Conservation (phyloP, 2,797 vertebrate genomes). For the Pterois miles region DNA sequence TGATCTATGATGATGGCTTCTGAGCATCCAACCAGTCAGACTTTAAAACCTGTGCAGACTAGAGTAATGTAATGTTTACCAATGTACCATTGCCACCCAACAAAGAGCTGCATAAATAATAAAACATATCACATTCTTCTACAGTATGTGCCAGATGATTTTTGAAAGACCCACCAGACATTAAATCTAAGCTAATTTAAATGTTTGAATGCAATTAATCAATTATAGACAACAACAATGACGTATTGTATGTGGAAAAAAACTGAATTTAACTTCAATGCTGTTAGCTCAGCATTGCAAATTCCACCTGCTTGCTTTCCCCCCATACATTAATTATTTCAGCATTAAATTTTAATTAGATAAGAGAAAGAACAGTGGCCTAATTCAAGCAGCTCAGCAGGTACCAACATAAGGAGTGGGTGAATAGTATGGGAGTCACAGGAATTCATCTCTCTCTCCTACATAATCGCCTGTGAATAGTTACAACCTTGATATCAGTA, state of each 20-base stretch:
- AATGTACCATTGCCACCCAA: background rate
- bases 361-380: slow-evolving; percentile 46
- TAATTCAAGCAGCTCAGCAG: slow-evolving; percentile 62
- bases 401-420: slow-evolving; percentile 36
- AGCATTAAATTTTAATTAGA: slow-evolving; percentile 59
- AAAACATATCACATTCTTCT: background rate
- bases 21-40: background rate
- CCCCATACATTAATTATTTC: slow-evolving; percentile 52
- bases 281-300: background rate
- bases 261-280: background rate
- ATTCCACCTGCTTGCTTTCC: slow-evolving; percentile 31
- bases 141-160: background rate
- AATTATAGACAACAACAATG: background rate
- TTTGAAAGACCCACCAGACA: background rate
- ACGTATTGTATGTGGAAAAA: background rate
- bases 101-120: background rate
- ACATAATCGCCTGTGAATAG: slow-evolving; percentile 42
- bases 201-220: background rate
- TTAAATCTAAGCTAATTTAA: background rate
- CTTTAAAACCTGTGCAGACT: slow-evolving; percentile 5
- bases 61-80: background rate
- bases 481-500: slow-evolving; percentile 8
- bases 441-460: slow-evolving; percentile 47
- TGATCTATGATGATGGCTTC: background rate
- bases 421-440: slow-evolving; percentile 28